Conservation (phyloP, 2,888 invertebrate species). For the Molanna angustata region DNA sequence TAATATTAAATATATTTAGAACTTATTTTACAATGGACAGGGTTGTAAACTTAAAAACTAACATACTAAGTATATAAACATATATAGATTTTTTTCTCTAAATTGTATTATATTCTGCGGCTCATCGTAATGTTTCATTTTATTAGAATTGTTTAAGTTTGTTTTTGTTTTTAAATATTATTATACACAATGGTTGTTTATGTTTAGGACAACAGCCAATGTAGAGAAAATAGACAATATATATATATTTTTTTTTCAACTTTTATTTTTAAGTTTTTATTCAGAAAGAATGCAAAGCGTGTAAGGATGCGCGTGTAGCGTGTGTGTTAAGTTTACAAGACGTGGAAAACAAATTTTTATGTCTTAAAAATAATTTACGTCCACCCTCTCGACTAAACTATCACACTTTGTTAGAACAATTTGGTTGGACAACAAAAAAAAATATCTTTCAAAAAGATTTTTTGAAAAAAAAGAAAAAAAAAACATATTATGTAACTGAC, state of each 20-base stretch:
- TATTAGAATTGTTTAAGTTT: background rate
- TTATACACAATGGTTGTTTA: conserved; percentile 4
- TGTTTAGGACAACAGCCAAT: conserved; percentile 1
- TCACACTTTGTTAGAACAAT: too few species aligned
- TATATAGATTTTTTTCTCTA: conserved; percentile 24
- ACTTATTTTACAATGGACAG: conserved; percentile 32
- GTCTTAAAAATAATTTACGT: too few species aligned
- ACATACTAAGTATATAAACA: conserved; percentile 24
- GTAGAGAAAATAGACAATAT: conserved; percentile 21
- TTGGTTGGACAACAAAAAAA: too few species aligned
- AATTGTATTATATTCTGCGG: conserved; percentile 15
- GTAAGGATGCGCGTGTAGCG: background rate
- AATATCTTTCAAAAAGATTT: too few species aligned
- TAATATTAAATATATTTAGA: conserved; percentile 10
- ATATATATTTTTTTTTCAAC: conserved; percentile 14
- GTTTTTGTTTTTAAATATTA: background rate
- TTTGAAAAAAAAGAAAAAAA: too few species aligned
- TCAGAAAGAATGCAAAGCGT: background rate
- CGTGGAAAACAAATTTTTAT: too few species aligned
- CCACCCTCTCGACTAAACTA: too few species aligned
- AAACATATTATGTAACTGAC: too few species aligned
- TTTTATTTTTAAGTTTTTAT: background rate
- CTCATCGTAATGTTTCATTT: conserved; percentile 1
- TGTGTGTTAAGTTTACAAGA: too few species aligned
- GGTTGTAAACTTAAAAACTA: conserved; percentile 31